A percentile compares a stretch with the other conserved stretches of the same genome.
phyloP scores from a whole-genome alignment of 2,113 vertebrate species.

The Aviceda subcristata region DNA sequence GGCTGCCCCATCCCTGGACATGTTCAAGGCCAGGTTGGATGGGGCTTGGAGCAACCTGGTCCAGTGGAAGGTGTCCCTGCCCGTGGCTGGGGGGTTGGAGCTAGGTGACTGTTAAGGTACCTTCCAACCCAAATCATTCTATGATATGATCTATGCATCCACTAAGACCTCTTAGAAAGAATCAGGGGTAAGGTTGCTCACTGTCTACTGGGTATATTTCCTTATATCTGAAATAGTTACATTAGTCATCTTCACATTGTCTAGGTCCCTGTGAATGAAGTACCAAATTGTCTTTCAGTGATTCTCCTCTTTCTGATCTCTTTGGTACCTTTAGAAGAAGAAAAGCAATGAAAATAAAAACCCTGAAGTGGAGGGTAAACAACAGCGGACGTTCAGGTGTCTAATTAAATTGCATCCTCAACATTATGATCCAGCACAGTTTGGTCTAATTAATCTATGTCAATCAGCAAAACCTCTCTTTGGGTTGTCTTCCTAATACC shows the following conservation, averaged over 20 bases:
- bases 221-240: slow-evolving; percentile 18
- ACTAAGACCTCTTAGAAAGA: neutral
- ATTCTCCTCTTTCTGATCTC: neutral
- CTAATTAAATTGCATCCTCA: neutral
- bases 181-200: neutral
- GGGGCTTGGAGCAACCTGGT: too few relatives aligned
- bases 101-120: too few relatives aligned
- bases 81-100: too few relatives aligned
- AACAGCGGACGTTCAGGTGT: neutral
- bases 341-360: neutral
- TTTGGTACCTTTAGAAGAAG: neutral
- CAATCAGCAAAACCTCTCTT: neutral
- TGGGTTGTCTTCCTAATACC: neutral
- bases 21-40: too few relatives aligned
- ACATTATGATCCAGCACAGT: neutral
- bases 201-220: neutral
- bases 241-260: slow-evolving; percentile 42
- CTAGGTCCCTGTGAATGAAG: neutral
- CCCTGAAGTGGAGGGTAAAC: neutral
- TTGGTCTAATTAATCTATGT: neutral
- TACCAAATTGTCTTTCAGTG: neutral
- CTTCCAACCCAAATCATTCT: too few relatives aligned
- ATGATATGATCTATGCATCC: neutral
- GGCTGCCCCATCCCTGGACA: too few relatives aligned
- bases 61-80: too few relatives aligned